These are phyloP conservation scores for Bimastos eiseni DNA, from an alignment of 2,888 invertebrate genomes.

Conservation along the genomic window DNA sequence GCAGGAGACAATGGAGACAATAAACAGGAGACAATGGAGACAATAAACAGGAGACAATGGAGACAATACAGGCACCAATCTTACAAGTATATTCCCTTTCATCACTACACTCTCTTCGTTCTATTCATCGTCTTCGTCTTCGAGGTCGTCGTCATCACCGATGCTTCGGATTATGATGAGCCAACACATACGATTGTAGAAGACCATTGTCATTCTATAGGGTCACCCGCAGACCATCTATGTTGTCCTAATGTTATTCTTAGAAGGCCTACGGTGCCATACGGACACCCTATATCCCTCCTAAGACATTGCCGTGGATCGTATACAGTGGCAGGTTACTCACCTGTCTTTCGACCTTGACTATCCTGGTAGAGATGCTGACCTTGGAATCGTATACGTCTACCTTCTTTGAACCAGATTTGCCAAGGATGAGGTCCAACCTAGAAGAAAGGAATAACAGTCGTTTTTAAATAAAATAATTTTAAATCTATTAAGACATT, in stretches of 20 bases:
- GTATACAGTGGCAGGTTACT: neutral
- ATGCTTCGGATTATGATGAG: no score
- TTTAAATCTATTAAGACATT: no score
- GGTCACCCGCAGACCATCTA: no score
- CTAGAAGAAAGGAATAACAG: conserved; percentile 64
- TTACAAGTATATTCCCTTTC: no score
- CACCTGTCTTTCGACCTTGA: conserved; percentile 91
- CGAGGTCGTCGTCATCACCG: neutral
- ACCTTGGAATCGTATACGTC: conserved; percentile 91
- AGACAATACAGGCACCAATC: neutral
- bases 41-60: neutral
- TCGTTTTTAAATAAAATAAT: no score
- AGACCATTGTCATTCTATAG: no score
- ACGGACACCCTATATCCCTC: no score
- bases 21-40: neutral
- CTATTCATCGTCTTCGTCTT: neutral
- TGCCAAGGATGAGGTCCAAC: conserved; percentile 88
- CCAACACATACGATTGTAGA: neutral
- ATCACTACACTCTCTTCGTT: neutral
- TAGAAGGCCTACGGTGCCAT: no score
- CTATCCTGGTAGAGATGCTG: conserved; percentile 86
- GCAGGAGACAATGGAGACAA: neutral
- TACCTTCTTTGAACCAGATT: conserved; percentile 87
- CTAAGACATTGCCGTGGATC: no score
- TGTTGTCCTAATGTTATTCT: no score